phyloP scores from a whole-genome alignment of 2,113 vertebrate species.

The Lasiurus borealis region DNA sequence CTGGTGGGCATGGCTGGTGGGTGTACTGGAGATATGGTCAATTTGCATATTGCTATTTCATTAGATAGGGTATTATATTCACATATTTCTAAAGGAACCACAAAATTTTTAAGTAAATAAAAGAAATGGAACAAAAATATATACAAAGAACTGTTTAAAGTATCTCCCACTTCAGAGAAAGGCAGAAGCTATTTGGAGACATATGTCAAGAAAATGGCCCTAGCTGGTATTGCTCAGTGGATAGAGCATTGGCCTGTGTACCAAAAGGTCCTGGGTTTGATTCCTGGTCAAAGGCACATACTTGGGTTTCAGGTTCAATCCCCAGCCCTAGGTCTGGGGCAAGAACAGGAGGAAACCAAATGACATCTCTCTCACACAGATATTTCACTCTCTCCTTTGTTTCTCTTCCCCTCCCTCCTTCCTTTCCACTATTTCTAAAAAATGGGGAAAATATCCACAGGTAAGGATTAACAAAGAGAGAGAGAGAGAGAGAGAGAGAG shows the following conservation, averaged over 20 bases:
- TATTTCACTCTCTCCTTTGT: background rate
- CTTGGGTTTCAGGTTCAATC: too few species aligned
- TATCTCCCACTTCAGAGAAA: background rate
- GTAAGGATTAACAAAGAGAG: background rate
- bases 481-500: too few species aligned
- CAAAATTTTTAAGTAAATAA: background rate
- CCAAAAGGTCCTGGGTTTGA: too few species aligned
- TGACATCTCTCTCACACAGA: background rate
- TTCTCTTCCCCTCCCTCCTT: background rate
- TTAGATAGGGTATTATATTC: background rate
- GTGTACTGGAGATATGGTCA: too few species aligned
- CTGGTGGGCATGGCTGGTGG: too few species aligned
- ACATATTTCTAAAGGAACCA: background rate
- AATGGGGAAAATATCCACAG: too few species aligned
- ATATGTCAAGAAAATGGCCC: background rate
- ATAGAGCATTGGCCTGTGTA: too few species aligned
- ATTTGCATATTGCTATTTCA: too few species aligned
- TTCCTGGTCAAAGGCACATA: too few species aligned
- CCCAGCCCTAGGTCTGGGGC: too few species aligned
- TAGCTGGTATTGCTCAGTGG: background rate
- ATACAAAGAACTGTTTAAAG: background rate
- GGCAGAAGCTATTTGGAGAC: background rate
- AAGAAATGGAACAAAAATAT: slow-evolving; percentile 9
- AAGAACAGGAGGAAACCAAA: too few species aligned
- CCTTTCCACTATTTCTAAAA: background rate